These are phyloP conservation scores for Pangasianodon gigas DNA, from an alignment of 2,113 vertebrate genomes.

Conservation along the genomic window DNA sequence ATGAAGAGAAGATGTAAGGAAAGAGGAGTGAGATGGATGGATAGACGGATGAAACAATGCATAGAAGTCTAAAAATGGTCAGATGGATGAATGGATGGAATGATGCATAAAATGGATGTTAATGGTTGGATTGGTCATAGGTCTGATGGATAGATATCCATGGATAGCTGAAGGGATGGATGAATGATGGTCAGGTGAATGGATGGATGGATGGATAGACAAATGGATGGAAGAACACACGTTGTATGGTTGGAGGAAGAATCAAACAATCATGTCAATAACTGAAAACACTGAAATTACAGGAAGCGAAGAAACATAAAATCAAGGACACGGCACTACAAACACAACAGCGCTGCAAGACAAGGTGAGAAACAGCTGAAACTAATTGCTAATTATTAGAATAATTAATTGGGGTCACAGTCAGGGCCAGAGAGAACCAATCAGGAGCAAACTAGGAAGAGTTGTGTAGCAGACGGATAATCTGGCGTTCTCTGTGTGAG, in stretches of 20 bases:
- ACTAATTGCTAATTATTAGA: neutral
- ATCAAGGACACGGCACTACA: neutral
- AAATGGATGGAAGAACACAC: neutral
- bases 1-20: neutral
- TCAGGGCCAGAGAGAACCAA: neutral
- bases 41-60: neutral
- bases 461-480: neutral
- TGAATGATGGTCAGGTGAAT: neutral
- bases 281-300: neutral
- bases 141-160: neutral
- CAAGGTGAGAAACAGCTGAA: neutral
- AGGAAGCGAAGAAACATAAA: neutral
- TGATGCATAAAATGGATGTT: neutral
- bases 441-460: neutral
- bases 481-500: neutral
- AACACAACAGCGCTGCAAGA: neutral
- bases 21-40: neutral
- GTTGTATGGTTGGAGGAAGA: neutral
- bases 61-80: no score
- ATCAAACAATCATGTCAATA: neutral
- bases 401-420: neutral
- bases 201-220: neutral
- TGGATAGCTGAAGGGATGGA: no score
- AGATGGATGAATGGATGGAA: neutral
- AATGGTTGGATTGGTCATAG: neutral